Evolutionary conservation across 2,113 vertebrate genomes (phyloP), one percentile per base, ranked within the genome.

Genomic region (Polypterus bichir): DNA sequence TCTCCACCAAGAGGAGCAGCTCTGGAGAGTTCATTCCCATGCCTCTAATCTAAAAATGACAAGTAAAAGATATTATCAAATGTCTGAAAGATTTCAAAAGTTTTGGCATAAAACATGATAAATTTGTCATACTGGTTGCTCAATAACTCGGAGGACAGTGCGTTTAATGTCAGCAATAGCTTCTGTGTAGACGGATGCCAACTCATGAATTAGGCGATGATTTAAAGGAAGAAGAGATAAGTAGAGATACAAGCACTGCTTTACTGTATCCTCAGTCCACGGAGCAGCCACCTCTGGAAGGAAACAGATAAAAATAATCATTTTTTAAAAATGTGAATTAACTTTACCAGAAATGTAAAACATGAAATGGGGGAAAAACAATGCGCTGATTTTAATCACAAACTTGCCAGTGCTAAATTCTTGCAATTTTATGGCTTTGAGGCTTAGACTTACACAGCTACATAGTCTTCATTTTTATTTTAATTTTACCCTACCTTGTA

Each of bases 1-100:
- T 96, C 74, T 97, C 93, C 62, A 97, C 93, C 73, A 97, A 60
- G 7, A 96, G 85, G 60, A 97, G 82, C 63, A 97, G 84, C 74
- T 97, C 93, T 0, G 93, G 94, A 0, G 94, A 97, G 73, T 86
- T 94, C 94, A 97, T 97, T 9, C 94, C 94, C 94, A 97, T 97
- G 0, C 92, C 94, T 0, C 94, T 88, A 68, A 97, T 97, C 90
- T 93, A 62, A 3, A 70, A 8, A 27, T 59, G 1, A 49, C 10
- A 10, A 1, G 4, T 4, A 27, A 44, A 44, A 6, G 2, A 44
- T 9, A 7, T 45, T 51, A 48, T 7, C 45, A 3, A 57, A 45
- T 3, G 1, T 59, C 8, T 60, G 8, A 61, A 6, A 1, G 4
- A 49, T 27, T 27, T 27, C 27, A 27, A 27, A 27, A 27, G 27